These are phyloP conservation scores for Drosophila paramelanica DNA, from an alignment of 2,888 invertebrate species.

Conservation along the genomic window DNA sequence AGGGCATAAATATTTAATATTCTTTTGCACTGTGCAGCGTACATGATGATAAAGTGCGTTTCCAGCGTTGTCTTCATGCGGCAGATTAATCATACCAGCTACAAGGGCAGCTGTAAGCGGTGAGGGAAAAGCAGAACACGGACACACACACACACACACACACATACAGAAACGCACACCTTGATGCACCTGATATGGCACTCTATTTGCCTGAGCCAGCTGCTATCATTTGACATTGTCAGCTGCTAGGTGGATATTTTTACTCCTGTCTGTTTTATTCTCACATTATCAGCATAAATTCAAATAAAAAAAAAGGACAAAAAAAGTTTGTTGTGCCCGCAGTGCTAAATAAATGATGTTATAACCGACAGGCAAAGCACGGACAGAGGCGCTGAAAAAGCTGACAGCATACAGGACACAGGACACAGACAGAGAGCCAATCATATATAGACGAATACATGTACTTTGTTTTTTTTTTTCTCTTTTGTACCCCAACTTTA, in stretches of 20 bases:
- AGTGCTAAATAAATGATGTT: constrained; percentile 79
- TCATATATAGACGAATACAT: constrained; percentile 40
- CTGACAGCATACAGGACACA: constrained; percentile 51
- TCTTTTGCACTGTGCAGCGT: constrained; percentile 47
- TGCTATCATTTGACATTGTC: constrained; percentile 56
- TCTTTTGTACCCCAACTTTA: constrained; percentile 44
- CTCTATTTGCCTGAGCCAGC: constrained; percentile 24
- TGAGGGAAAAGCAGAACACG: constrained; percentile 2
- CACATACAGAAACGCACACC: constrained; percentile 22
- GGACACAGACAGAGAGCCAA: constrained; percentile 32
- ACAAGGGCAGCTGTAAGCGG: constrained; percentile 3
- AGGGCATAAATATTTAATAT: constrained; percentile 72
- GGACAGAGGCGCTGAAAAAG: constrained; percentile 42
- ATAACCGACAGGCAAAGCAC: constrained; percentile 64
- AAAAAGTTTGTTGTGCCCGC: constrained; percentile 46
- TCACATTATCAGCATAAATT: constrained; percentile 79
- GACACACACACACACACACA: constrained; percentile 25
- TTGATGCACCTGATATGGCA: constrained; percentile 33
- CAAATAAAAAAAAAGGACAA: constrained; percentile 54
- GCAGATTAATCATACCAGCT: constrained; percentile 72
- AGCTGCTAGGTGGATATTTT: constrained; percentile 31
- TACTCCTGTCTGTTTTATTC: constrained; percentile 24
- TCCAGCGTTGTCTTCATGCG: constrained; percentile 54
- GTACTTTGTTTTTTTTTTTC: constrained; percentile 9
- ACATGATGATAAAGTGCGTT: constrained; percentile 68